Evolutionary conservation across 2,888 invertebrate genomes (phyloP), one percentile per base, ranked within the genome.

Genomic region (Campopleginae sp.): DNA sequence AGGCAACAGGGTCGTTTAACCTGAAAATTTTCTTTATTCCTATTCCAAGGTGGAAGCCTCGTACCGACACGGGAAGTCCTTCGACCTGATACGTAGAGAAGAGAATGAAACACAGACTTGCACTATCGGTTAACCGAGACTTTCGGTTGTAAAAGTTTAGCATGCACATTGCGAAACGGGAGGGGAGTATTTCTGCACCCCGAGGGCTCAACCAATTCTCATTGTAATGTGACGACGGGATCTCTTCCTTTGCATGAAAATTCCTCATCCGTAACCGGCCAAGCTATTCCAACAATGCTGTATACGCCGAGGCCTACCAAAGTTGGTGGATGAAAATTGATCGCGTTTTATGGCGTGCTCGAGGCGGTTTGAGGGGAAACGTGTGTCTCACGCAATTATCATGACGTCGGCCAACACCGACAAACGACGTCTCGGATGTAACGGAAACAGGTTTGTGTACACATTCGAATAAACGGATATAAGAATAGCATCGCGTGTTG

Each of bases 351-450:
- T 66, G 74, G 70, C 48, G 27, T 65, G 80, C 74, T 68, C 48
- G 76, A 71, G 78, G 74, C 65, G n/a, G 33, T 38, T 61, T 61
- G 71, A 72, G 61, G 80, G 76, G 63, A n/a, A 81, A 46, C 23
- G 19, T 66, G 42, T 58, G 82, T 86, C 85, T 89, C 87, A 89
- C 86, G 88, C 88, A 87, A 89, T 86, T 86, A 86, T 82, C 76
- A 61, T 58, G 74, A 82, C 75, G 80, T 66, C 63, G 80, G 79
- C 72, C 80, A 27, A 86, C 76, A 85, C 54, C 66, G 66, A 66
- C 66, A 38, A 42, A 42, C 51, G 63, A 77, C 68, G 77, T 81
- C 79, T 79, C 61, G 82, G 70, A 68, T 85, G 51, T 27, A 63
- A 68, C 74, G 33, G 51, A 46, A 31, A 66, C 38, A 68, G n/a